A percentile compares a stretch with the other conserved stretches of the same genome.
Evolutionary conservation across 2,113 vertebrate species (phyloP).

Genomic region (Dicerorhinus sumatrensis): DNA sequence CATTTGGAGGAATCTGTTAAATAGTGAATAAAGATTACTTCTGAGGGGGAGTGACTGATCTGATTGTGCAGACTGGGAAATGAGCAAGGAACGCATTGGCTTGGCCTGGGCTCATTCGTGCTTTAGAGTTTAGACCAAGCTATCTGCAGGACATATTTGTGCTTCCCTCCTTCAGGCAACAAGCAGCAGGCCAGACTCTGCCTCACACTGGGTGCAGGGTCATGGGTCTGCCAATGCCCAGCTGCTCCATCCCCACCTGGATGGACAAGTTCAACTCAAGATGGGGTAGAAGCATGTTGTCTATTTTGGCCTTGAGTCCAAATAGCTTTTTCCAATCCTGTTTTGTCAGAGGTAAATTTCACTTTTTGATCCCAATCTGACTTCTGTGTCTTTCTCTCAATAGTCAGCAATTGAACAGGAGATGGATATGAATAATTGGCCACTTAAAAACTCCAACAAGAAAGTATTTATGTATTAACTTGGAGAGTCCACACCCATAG

Average conservation of each 20-base stretch:
- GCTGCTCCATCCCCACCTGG: background rate
- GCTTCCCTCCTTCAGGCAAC: background rate
- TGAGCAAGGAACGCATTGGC: background rate
- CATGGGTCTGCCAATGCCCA: background rate
- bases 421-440: background rate
- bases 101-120: background rate
- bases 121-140: background rate
- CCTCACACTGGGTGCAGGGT: background rate
- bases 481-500: background rate
- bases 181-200: background rate
- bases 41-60: background rate
- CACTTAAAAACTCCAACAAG: background rate
- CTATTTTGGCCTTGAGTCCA: background rate
- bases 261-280: background rate
- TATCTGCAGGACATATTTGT: background rate
- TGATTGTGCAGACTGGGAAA: background rate
- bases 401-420: background rate
- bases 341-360: background rate
- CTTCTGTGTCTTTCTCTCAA: background rate
- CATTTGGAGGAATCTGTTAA: background rate
- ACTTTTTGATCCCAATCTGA: background rate
- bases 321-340: conserved; percentile 1
- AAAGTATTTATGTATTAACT: background rate
- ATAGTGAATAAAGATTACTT: background rate
- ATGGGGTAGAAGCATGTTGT: background rate